Evolutionary conservation across 1,140 invertebrate species (phyloP), one percentile per base, ranked within the genome.

Genomic region (Battus philenor): DNA sequence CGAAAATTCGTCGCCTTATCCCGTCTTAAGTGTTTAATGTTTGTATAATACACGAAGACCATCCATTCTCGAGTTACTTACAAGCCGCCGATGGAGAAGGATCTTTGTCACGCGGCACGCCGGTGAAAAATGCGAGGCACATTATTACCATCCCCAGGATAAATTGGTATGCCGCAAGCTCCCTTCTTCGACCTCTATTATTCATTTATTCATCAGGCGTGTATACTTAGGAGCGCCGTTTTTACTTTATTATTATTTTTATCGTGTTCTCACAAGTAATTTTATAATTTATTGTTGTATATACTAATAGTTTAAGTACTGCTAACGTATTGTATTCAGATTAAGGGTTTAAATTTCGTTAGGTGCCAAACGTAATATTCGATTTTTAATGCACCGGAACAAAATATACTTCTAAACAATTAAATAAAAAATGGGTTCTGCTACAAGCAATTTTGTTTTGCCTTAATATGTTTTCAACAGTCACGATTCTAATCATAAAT

Each of bases 191-290:
- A 68, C 69, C 64, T 72, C 64, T 61, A 80, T 83, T 80, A 77
- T 78, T 83, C 79, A 80, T 82, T 79, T 77, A 79, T 81, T 81
- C 77, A 81, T 78, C 66, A 67, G 50, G 50, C 61, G 62, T 67
- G 54, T 70, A 62, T 73, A 68, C 68, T 64, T 57, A 68, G 53
- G 55, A 60, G 48, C 50, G 41, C 48, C 54, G 55, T 59, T 66
- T 70, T 68, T 65, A 45, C 63, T 65, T 51, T 66, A 54, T 57
- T 68, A 61, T 54, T 39, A 43, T 47, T 24, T 34, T 44, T 41
- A 41, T 41, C 38, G 38, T 31, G 50, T 52, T 48, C 49, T 57
- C 50, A 52, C 50, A 57, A 46, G 46, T 53, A 47, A 45, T 57
- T 53, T 52, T 36, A 44, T 43, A 43, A 55, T 44, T 45, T 47